Evolutionary conservation across 1,140 invertebrate genomes (phyloP), one percentile per base, ranked within the genome.

Genomic region (Telenomus remus): DNA sequence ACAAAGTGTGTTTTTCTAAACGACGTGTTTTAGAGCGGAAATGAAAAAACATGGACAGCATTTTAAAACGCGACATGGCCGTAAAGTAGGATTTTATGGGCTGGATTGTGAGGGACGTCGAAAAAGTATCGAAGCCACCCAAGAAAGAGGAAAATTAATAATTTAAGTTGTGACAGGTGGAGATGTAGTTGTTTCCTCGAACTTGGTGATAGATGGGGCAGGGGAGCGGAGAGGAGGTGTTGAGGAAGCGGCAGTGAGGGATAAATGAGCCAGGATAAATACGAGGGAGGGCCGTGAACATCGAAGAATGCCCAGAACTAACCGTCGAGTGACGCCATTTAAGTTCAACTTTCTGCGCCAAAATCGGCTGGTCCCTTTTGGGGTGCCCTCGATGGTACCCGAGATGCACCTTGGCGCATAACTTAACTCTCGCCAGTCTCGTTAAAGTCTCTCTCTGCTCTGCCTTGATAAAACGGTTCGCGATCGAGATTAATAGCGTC

Each of bases 251-350:
- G 64, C 57, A 50, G 69, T 65, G 48, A 60, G 71, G 82, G 78
- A 85, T 84, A 84, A 85, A 86, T 85, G 83, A 82, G 81, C 79
- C 81, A 84, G 84, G 84, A 85, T 86, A 84, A 86, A 84, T 80
- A 82, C 71, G 76, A 75, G 79, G 79, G 80, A 81, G 79, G 82
- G 66, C 78, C 79, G 81, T 84, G 80, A 81, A 84, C 72, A 76
- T 79, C 74, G 78, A 80, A 82, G 82, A 84, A 84, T 84, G 80
- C 75, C 79, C 79, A 84, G 79, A 82, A 81, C 80, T 83, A 85
- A 85, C 78, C 82, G 82, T 53, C n/a, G n/a, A n/a, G 79, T 68
- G 68, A 46, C 39, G 59, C 54, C 51, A 76, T 56, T 64, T 60
- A 55, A 65, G 35, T 61, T 68, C 12, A 50, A 59, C 66, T 27